Evolutionary conservation across 2,113 vertebrate genomes (phyloP), one percentile per base, ranked within the genome.

Genomic region (Jaculus jaculus): DNA sequence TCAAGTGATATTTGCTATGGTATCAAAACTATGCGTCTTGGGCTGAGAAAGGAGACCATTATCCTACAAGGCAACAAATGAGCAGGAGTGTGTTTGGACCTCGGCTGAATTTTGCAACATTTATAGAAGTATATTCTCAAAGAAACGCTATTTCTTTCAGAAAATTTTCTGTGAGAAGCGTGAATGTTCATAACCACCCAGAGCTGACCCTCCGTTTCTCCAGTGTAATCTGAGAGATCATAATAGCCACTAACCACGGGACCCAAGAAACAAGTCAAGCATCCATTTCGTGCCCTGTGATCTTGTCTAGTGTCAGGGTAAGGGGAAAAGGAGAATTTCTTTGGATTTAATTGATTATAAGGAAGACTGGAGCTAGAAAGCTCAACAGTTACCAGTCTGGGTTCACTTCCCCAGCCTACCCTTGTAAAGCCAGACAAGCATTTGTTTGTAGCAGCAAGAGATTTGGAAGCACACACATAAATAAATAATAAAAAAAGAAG

Each of bases 121-220:
- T 37, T 37, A 18, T 24, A 51, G 83, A 71, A 68, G 73, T 13
- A 16, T 3, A 39, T 30, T 32, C 66, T 42, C 26, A 51, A 85
- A 71, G 12, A 28, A 24, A 1, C 0, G 47, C 1, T 21, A 2
- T 17, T 1, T 21, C 23, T 16, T 23, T 47, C 3, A 18, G 73
- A n/a, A 34, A 15, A 16, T 21, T 79, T 54, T 34, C 78, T 26
- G 1, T n/a, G 74, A 47, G 68, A 42, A 68, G 26, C 37, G 1
- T 20, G 74, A 39, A 26, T 26, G 47, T 6, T 68, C 32, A 63
- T 9, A 73, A 20, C 28, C 21, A 26, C 69, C 20, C 15, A 18
- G 63, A 8, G 4, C 0, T 2, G 9, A n/a, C 69, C 47, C 42
- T 16, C 1, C 0, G 30, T 2, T 28, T 30, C 1, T 17, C 11